A percentile compares a stretch with the other conserved stretches of the same genome.
phyloP scores from a whole-genome alignment of 1,140 invertebrate species.

The Eriocheir sinensis region DNA sequence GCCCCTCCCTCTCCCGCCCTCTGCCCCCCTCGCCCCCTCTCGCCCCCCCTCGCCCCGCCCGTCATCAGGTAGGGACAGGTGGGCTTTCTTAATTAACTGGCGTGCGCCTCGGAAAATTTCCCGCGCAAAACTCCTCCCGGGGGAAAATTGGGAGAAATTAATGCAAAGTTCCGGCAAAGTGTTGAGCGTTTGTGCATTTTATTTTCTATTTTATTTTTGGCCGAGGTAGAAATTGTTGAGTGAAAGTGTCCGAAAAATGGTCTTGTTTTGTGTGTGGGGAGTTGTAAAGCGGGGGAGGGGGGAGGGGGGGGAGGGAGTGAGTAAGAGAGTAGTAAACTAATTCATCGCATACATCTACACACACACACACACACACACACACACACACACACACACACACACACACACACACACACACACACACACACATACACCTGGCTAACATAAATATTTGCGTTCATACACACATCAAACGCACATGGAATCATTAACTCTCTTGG shows the following conservation, averaged over 20 bases:
- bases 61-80: neutral
- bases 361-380: neutral
- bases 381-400: neutral
- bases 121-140: too few relatives aligned
- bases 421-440: neutral
- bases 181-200: neutral
- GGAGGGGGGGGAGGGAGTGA: neutral
- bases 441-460: neutral
- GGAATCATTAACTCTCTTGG: neutral
- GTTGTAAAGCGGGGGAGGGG: too few relatives aligned
- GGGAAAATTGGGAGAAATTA: too few relatives aligned
- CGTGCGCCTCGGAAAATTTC: too few relatives aligned
- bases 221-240: too few relatives aligned
- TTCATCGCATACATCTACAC: neutral
- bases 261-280: neutral
- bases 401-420: neutral
- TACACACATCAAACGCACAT: neutral
- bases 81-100: neutral
- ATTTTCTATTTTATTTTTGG: neutral
- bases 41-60: too few relatives aligned
- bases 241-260: too few relatives aligned
- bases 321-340: neutral
- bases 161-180: conserved; percentile 1
- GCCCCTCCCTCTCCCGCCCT: too few relatives aligned
- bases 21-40: too few relatives aligned